Base-by-base conservation (phyloP, 2,797 vertebrate species). In the Clamator glandarius region DNA sequence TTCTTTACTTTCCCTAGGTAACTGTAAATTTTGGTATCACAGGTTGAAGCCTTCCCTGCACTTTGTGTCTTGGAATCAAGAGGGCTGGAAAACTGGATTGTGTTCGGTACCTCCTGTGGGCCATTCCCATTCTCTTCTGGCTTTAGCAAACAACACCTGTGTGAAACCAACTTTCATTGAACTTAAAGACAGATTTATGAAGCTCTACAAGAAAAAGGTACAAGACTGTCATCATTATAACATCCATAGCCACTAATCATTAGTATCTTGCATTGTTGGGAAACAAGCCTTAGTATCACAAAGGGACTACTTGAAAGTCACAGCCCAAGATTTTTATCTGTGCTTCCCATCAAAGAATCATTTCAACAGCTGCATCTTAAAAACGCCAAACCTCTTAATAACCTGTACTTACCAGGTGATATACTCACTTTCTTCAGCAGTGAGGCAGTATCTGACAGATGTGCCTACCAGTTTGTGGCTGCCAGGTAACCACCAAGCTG, bases 11-110 rank as follows among this genome's bases (percentile, higher is more conserved):
- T 94, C 31, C 39, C 54, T 54, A 33, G 39, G 6, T 89, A 96
- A 77, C n/a, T 90, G 57, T 90, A 48, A 29, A 15, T 87, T 75
- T 97, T 92, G 89, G 3, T 84, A 5, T 93, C 63, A 31, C 92
- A 99, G 99, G 84, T 97, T 99, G 75, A 99, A 98, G 86, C 98
- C 98, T 63, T 98, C 97, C 28, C 98, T 99, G 83, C 98, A 97
- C 5, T 99, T 99, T 90, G 98, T 99, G 15, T 98, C 98, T 3
- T 99, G 99, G 99, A 99, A 99, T 97, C 98, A 98, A 96, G 99
- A 99, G 93, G 99, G 99, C 77, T 99, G 99, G 99, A 99, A 99
- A 97, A 99, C 99, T 0, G 97, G 98, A 62, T 97, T 99, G 91
- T 99, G 99, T 92, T 99, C 99, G 2, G 98, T 99, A 26, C 98